These are phyloP conservation scores for Glaucidium brasilianum DNA, from an alignment of 2,113 vertebrate species.

Conservation along the genomic window DNA sequence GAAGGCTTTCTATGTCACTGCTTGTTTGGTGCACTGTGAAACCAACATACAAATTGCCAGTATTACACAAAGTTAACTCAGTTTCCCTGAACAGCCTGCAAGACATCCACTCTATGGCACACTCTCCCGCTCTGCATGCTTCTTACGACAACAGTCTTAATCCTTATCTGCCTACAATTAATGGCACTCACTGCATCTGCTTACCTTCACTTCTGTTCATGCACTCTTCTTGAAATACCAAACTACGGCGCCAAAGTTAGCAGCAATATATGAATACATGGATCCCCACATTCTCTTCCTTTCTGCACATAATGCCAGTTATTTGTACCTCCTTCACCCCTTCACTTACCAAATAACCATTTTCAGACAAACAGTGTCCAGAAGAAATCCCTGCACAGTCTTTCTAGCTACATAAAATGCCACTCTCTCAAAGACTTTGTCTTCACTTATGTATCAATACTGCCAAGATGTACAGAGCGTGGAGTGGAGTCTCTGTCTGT, in stretches of 20 bases:
- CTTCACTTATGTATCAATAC: not conserved
- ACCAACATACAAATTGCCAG: not conserved
- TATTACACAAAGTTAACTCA: not conserved
- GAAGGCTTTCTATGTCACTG: not conserved
- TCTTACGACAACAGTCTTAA: not conserved
- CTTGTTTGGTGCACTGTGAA: not conserved
- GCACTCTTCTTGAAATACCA: not conserved
- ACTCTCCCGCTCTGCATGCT: not conserved
- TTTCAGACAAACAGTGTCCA: not conserved
- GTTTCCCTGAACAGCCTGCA: not conserved
- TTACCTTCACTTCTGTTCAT: not conserved
- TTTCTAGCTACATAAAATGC: not conserved
- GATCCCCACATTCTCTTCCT: not conserved
- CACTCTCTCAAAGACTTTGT: not conserved
- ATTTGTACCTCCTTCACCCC: not conserved
- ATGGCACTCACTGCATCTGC: not conserved
- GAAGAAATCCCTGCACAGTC: not conserved
- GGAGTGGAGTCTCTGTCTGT: not conserved
- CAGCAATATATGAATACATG: not conserved
- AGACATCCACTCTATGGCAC: not conserved
- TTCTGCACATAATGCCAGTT: not conserved
- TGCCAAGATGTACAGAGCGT: not conserved
- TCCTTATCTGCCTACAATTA: not conserved
- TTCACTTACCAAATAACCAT: not conserved
- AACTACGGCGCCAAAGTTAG: not conserved